Conservation (phyloP, 1,140 invertebrate species). For the Pseudomyrmex gracilis region DNA sequence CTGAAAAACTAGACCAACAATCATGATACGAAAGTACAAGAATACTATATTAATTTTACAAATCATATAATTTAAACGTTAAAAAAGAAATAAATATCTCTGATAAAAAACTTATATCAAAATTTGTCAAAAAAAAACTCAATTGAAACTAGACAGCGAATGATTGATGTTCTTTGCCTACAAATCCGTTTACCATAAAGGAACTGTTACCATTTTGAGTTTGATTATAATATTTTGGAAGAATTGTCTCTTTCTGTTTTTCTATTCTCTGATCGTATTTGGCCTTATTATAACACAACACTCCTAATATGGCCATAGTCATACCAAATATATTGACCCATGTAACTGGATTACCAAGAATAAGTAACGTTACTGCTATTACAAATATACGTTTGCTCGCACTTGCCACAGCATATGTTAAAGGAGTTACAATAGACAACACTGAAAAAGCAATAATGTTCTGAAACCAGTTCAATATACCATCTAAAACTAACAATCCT, state of each 20-base stretch:
- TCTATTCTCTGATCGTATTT: conserved; percentile 90
- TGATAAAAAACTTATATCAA: conserved; percentile 35
- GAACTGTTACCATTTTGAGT: conserved; percentile 77
- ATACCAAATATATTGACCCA: conserved; percentile 95
- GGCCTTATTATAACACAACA: conserved; percentile 95
- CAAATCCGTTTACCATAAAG: conserved; percentile 78
- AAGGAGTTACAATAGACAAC: conserved; percentile 94
- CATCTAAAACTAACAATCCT: conserved; percentile 92
- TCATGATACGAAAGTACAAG: background rate
- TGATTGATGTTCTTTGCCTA: conserved; percentile 70
- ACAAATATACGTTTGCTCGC: conserved; percentile 98
- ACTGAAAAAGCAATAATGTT: conserved; percentile 98
- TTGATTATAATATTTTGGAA: conserved; percentile 85
- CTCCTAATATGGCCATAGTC: conserved; percentile 95
- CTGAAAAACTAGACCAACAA: conserved; percentile 7
- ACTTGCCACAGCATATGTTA: conserved; percentile 98
- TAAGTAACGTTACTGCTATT: conserved; percentile 94
- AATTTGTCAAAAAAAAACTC: conserved; percentile 49
- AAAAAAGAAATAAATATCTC: background rate
- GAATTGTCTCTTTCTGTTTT: conserved; percentile 85
- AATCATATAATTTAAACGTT: too few relatives aligned
- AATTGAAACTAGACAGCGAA: conserved; percentile 78
- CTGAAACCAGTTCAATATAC: conserved; percentile 96
- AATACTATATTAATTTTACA: background rate
- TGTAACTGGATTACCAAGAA: conserved; percentile 97